Percentiles rank a stretch among this genome's conserved stretches.
Evolutionary conservation across 1,140 invertebrate species (phyloP).

Genomic region (Aphaenogaster rudis): DNA sequence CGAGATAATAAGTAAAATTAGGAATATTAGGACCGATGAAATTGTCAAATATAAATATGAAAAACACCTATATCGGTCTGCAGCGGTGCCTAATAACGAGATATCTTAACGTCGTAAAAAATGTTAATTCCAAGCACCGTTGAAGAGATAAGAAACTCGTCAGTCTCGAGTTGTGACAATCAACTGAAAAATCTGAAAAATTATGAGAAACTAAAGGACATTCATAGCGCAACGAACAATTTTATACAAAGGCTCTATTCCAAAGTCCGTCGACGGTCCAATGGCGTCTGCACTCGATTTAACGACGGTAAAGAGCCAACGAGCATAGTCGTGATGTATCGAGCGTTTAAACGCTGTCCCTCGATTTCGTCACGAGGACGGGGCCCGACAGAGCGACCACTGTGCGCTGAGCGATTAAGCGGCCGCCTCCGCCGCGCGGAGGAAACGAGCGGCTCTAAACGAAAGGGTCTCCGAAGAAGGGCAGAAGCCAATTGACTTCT

Average conservation of each 20-base stretch:
- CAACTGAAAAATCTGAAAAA: conserved; percentile 3
- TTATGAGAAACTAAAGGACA: not conserved
- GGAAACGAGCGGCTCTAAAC: conserved; percentile 39
- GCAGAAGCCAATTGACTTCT: conserved; percentile 63
- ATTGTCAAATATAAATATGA: too few species aligned
- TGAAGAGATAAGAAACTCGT: not conserved
- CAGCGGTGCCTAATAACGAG: too few species aligned
- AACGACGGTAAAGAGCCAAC: conserved; percentile 18
- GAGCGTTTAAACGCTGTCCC: conserved; percentile 42
- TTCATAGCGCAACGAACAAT: not conserved
- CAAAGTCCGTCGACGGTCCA: not conserved
- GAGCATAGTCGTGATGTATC: conserved; percentile 25
- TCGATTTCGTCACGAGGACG: conserved; percentile 38
- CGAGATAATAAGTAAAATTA: not conserved
- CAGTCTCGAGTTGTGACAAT: not conserved
- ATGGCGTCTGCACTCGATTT: conserved; percentile 22
- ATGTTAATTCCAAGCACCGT: not conserved
- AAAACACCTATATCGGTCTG: too few species aligned
- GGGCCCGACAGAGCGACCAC: conserved; percentile 31
- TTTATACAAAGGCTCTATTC: conserved; percentile 9
- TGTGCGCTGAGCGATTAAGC: conserved; percentile 50
- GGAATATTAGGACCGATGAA: too few species aligned
- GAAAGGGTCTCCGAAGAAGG: conserved; percentile 67
- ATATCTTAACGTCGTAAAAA: not conserved
- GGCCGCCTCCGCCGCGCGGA: conserved; percentile 13